Evolutionary conservation across 2,113 vertebrate species (phyloP), one percentile per base, ranked within the genome.

Genomic region (Chaenogobius annularis): DNA sequence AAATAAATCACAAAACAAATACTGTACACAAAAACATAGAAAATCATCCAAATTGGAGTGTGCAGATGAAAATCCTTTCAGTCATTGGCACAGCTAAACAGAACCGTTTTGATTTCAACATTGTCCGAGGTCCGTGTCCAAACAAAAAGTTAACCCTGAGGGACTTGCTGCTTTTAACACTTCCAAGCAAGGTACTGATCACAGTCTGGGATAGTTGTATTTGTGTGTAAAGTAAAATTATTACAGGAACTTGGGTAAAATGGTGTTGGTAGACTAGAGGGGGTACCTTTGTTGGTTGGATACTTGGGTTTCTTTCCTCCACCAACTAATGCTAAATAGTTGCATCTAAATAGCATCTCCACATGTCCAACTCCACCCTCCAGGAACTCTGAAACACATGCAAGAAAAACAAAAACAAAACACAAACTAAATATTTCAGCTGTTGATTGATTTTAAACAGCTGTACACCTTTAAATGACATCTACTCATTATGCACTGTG

Each of bases 271-370:
- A 48, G 17, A 52, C 17, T 52, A n/a, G n/a, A n/a, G n/a, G n/a
- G 15, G 6, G 17, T 91, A 99, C 98, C 98, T 99, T 98, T 99
- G 88, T 99, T 99, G 19, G 98, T 97, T 43, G 98, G 98, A 64
- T 99, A 99, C 77, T 99, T 99, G 0, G 98, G 98, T 82, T 98
- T 99, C 81, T 98, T 99, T 31, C 98, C 98, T 84, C 98, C 98
- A 79, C 98, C 98, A 19, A 99, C 98, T 0, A 99, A 91, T 1
- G 98, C 98, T 81, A 99, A 92, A 79, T 99, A 99, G 91, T 99
- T 99, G 91, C 98, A 99, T 72, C 98, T 95, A 61, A 99, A 99
- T 64, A 99, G 83, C 98, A 99, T 99, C 85, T 99, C 98, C 0
- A 99, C 95, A 0, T 99, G 97, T 85, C 97, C 96, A 0, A 99